Base-by-base conservation (phyloP, 2,888 invertebrate genomes). In the Spialia ferax region DNA sequence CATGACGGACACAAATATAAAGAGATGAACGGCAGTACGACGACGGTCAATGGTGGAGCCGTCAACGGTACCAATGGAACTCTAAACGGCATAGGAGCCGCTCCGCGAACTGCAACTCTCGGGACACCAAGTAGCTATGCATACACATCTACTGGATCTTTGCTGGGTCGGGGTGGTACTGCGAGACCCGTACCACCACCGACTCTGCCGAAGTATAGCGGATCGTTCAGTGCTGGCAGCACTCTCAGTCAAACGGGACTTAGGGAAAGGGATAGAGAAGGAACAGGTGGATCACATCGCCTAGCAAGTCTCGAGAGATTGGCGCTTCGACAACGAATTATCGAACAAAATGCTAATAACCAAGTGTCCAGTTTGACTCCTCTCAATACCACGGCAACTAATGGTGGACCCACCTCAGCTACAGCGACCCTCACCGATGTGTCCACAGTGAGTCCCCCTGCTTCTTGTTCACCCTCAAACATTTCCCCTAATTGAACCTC, bases 321-420 rank as follows among this genome's bases (percentile, higher is more conserved):
- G 81, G 97, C 97, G 56, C 95, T 97, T 76, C 94, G 97, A 70
- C 97, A 97, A 87, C 96, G 97, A 83, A 96, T 97, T 79, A 96
- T 97, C 82, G 97, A 97, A 82, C 96, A 96, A 74, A 93, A 77
- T 82, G 78, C 93, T 11, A 94, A 94, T 80, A 94, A 94, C 84
- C 94, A 94, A 85, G 92, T 93, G 82, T 74, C 86, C 35, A 76
- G 74, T 68, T 73, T 80, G 42, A 72, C 79, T 57, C 62, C 77
- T 50, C 69, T 82, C 75, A 88, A 77, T 84, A 81, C 81, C 71
- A 81, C 84, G 75, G 83, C 84, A 60, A 76, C 87, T 71, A 91
- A 89, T 77, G 88, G 88, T 73, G 88, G 88, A 70, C 87, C 89
- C 75, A 90, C 93, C 82, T 86, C 91, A 67, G 90, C 91, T 75